Evolutionary conservation across 2,888 invertebrate genomes (phyloP), one percentile per base, ranked within the genome.

Genomic region (Pteria penguin): DNA sequence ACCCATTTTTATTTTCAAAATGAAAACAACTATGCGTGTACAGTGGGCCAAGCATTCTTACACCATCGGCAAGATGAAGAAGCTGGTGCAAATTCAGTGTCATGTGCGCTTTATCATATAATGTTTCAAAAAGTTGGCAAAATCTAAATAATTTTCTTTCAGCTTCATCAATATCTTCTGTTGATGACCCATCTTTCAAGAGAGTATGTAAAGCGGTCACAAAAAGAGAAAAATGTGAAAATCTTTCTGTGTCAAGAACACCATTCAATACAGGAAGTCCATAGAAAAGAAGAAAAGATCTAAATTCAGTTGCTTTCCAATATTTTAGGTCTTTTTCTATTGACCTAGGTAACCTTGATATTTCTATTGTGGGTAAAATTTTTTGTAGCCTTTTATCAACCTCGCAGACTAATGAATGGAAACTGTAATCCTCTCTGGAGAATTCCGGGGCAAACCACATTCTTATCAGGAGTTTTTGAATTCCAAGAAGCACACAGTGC

Each of bases 261-360:
- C 66, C 74, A 32, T 24, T 18, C 45, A 79, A 36, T 26, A 70
- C n/a, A 5, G 77, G 75, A 8, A 71, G 24, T n/a, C 75, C 80
- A 72, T 76, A 82, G 54, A 54, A 80, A 5, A 82, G 68, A 22
- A 81, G 62, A 76, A 79, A 77, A 36, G 79, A 74, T 29, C 79
- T 31, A 18, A 73, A 72, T 70, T 80, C 78, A 8, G 79, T 76
- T 8, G 79, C 82, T 55, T 80, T 80, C 79, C 78, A 80, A 57
- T 82, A 70, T 65, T 82, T 82, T 2, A 79, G 67, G 60, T 82
- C 65, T 5, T 66, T 60, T 62, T 29, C n/a, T 24, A 82, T 32
- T n/a, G 75, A 58, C 31, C 78, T 52, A 32, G 82, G 79, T 24
- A 76, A 22, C 62, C 77, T 72, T 18, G 72, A 54, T 14, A 81